Percentiles rank a stretch among this genome's conserved stretches.
These are phyloP conservation scores for Labroides dimidiatus DNA, from an alignment of 2,797 vertebrate genomes.

Conservation along the genomic window DNA sequence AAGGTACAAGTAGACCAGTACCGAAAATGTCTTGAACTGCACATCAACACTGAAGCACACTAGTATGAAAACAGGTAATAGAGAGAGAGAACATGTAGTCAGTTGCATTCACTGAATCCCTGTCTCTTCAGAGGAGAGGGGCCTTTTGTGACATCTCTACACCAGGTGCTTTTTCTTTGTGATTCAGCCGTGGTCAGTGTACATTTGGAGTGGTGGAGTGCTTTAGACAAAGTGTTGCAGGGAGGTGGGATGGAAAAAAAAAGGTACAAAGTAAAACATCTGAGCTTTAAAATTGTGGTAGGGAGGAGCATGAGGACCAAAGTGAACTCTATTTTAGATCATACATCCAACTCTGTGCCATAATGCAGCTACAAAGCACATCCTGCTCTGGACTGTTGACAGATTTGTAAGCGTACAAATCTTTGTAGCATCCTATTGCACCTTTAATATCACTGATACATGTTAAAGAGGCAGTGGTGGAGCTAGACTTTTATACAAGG, in stretches of 20 bases:
- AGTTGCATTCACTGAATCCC: no score
- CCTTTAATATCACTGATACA: slow-evolving; percentile 17
- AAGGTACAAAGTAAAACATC: not conserved
- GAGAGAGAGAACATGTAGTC: not conserved
- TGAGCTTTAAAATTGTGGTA: slow-evolving; percentile 26
- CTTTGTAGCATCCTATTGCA: slow-evolving; percentile 18
- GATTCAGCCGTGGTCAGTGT: slow-evolving; percentile 24
- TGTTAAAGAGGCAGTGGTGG: no score
- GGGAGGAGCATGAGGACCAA: slow-evolving; percentile 36
- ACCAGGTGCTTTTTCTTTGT: no score
- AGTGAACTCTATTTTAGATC: slow-evolving; percentile 47
- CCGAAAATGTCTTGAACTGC: not conserved
- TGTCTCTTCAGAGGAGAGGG: no score
- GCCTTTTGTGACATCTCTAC: no score
- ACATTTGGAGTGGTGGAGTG: slow-evolving; percentile 7
- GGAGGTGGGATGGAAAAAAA: slow-evolving; percentile 19
- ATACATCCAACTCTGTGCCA: slow-evolving; percentile 36
- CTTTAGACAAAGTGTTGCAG: slow-evolving; percentile 24
- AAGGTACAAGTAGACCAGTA: not conserved
- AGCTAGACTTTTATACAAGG: no score
- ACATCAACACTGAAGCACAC: slow-evolving; percentile 15
- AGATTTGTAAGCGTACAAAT: slow-evolving; percentile 43
- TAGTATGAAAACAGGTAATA: slow-evolving; percentile 1
- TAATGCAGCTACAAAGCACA: slow-evolving; percentile 35
- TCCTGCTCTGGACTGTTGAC: slow-evolving; percentile 41